Evolutionary conservation across 2,888 invertebrate genomes (phyloP), one percentile per base, ranked within the genome.

Genomic region (Patella pellucida): DNA sequence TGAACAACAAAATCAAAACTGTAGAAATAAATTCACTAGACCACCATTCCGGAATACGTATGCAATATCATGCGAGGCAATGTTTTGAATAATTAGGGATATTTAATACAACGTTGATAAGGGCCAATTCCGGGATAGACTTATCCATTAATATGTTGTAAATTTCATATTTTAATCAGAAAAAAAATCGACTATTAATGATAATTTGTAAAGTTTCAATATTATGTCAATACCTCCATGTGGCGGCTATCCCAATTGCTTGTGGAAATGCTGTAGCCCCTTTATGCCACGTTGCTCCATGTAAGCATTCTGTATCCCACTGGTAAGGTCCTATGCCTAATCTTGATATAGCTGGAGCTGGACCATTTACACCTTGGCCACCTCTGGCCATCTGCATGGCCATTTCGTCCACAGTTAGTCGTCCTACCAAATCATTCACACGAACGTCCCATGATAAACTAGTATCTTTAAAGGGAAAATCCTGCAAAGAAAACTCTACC

Each of bases 241-340:
- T 68, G 15, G 85, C 83, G n/a, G 82, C 83, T 14, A 85, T 78
- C 11, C 84, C 84, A n/a, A 85, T 69, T 12, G 85, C 79, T 68
- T 84, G 83, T 19, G 84, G 84, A 72, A 85, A 85, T 12, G 81
- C 76, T 9, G 85, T 85, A 4, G 85, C 78, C n/a, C n/a, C n/a
- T 79, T 81, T 72, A 78, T 81, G 51, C 71, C 79, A 52, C 62
- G 54, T 62, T 81, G 78, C 72, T 76, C 83, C 31, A 81, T 85
- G 12, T 76, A 70, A 52, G 51, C 74, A 74, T 69, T 74, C 70
- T 3, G 70, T 62, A 69, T 70, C 69, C 74, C 74, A 74, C 3
- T 69, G 54, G 51, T 74, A 74, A n/a, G 69, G 56, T 51, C 62
- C 69, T 56, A 52, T 69, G n/a, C 74, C 74, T 41, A 68, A 69